phyloP scores from a whole-genome alignment of 2,113 vertebrate species.

The Pycnonotus jocosus region DNA sequence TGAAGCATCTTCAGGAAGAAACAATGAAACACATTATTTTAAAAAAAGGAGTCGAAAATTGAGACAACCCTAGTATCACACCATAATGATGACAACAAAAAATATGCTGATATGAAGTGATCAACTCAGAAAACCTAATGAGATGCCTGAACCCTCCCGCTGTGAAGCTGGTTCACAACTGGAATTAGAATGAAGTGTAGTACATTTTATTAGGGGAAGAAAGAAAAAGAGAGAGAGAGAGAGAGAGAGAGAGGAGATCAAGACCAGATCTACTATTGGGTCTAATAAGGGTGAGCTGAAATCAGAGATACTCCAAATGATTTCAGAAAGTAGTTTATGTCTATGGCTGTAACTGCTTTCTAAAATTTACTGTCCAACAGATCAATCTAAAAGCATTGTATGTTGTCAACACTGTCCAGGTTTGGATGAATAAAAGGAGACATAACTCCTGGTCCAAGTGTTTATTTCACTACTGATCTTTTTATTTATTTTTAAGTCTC shows the following conservation, averaged over 20 bases:
- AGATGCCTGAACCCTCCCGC: background rate
- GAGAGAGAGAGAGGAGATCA: background rate
- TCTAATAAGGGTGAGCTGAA: background rate
- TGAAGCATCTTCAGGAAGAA: constrained; percentile 73
- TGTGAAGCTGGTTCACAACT: background rate
- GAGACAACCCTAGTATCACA: background rate
- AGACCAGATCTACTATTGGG: background rate
- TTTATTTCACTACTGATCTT: background rate
- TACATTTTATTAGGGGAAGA: background rate
- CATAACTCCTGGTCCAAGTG: background rate
- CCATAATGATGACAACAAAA: background rate
- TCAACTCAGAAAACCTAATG: background rate
- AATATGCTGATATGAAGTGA: background rate
- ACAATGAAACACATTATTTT: constrained; percentile 56
- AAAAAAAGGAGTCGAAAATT: background rate
- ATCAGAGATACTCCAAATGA: background rate
- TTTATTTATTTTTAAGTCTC: background rate
- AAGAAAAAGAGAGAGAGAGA: too few species aligned
- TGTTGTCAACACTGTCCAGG: background rate
- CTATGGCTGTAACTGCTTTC: background rate
- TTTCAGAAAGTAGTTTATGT: background rate
- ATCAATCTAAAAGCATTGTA: background rate
- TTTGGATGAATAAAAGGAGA: background rate
- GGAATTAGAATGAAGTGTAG: background rate
- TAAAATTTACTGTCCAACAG: background rate